Evolutionary conservation across 2,113 vertebrate genomes (phyloP).

Genomic region (Pionites leucogaster): DNA sequence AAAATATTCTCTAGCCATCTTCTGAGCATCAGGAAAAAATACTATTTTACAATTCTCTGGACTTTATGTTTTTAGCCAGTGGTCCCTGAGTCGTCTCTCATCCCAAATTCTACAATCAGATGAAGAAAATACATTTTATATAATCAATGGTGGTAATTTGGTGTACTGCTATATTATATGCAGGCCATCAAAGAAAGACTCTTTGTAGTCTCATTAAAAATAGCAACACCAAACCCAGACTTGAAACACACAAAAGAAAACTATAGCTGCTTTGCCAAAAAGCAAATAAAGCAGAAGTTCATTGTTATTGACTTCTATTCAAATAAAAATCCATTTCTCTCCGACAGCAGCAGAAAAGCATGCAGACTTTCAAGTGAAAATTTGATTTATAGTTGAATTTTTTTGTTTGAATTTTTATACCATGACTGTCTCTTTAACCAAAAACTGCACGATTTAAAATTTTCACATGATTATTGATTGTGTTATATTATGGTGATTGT

Average conservation of each 20-base stretch:
- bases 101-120: background rate
- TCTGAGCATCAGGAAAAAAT: background rate
- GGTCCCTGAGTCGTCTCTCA: background rate
- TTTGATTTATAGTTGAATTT: background rate
- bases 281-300: background rate
- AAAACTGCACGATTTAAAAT: background rate
- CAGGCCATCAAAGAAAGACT: background rate
- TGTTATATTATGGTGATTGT: background rate
- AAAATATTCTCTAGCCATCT: constrained; percentile 31
- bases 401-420: background rate
- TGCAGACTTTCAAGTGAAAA: background rate
- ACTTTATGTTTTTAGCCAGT: constrained; percentile 26
- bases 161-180: background rate
- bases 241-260: background rate
- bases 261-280: background rate
- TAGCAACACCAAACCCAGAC: background rate
- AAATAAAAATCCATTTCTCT: background rate
- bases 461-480: background rate
- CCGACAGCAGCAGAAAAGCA: background rate
- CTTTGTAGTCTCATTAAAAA: background rate
- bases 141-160: background rate
- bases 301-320: background rate
- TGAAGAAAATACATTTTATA: background rate
- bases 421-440: background rate
- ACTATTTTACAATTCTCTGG: background rate